phyloP scores from a whole-genome alignment of 2,888 invertebrate genomes.

The Campoplex nolae region DNA sequence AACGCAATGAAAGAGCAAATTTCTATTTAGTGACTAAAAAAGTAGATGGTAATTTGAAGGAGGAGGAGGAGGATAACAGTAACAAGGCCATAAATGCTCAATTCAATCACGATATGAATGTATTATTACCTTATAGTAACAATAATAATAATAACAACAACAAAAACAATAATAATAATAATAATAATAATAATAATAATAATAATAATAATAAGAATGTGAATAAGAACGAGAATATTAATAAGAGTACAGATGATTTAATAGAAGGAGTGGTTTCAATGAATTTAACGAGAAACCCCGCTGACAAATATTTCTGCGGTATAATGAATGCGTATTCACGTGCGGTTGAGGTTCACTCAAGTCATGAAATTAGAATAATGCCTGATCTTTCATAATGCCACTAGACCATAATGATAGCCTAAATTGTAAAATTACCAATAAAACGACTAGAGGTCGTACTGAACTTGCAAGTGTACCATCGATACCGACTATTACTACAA shows the following conservation, averaged over 20 bases:
- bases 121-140: conserved; percentile 60
- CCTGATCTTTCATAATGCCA: conserved; percentile 82
- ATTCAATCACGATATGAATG: conserved; percentile 76
- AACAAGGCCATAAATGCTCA: conserved; percentile 81
- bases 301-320: conserved; percentile 52
- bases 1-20: neutral
- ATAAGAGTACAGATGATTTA: neutral
- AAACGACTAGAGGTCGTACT: conserved; percentile 34
- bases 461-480: conserved; percentile 26
- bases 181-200: neutral
- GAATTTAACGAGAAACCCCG: conserved; percentile 60
- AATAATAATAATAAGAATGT: neutral
- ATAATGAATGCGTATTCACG: conserved; percentile 66
- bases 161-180: neutral
- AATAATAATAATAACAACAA: conserved; percentile 28
- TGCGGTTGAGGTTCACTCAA: conserved; percentile 81
- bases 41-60: neutral
- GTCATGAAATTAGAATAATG: conserved; percentile 67
- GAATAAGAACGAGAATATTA: conserved; percentile 58
- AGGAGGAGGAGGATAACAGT: conserved; percentile 46
- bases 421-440: conserved; percentile 82
- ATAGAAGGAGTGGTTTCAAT: conserved; percentile 54
- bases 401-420: conserved; percentile 83
- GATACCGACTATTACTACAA: neutral
- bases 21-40: neutral